These are phyloP conservation scores for Verasper variegatus DNA, from an alignment of 2,113 vertebrate genomes.

Conservation along the genomic window DNA sequence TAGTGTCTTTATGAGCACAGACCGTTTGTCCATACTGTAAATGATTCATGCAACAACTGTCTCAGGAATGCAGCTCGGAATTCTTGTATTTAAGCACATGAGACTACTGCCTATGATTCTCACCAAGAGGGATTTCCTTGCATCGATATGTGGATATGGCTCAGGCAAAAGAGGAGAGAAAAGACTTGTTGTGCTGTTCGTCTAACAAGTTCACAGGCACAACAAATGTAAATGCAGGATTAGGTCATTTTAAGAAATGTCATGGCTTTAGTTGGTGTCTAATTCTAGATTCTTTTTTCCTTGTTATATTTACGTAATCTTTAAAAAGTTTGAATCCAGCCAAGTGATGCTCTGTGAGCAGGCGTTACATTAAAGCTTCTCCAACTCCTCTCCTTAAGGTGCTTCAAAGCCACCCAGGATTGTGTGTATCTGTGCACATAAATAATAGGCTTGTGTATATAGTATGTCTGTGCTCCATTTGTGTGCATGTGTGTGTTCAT, in stretches of 20 bases:
- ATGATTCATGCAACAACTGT: slow-evolving; percentile 25
- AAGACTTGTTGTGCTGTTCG: neutral
- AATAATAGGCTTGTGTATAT: neutral
- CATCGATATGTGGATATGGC: neutral
- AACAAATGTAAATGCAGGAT: neutral
- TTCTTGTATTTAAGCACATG: slow-evolving; percentile 3
- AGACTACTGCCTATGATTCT: slow-evolving; percentile 1
- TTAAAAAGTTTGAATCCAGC: neutral
- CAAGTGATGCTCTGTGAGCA: too few species aligned
- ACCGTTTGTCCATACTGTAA: neutral
- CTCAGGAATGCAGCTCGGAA: slow-evolving; percentile 10
- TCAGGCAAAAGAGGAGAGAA: too few species aligned
- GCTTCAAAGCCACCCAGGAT: neutral
- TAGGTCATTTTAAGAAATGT: neutral
- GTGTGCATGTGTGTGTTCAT: neutral
- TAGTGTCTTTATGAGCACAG: slow-evolving; percentile 1
- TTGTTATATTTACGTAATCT: neutral
- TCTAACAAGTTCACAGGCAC: neutral
- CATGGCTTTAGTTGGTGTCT: neutral
- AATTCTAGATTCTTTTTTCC: neutral
- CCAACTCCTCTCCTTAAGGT: neutral
- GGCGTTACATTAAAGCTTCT: neutral
- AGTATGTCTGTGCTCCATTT: neutral
- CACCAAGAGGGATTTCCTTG: neutral
- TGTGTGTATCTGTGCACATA: neutral